Evolutionary conservation across 2,797 vertebrate species (phyloP).

Genomic region (Carcharodon carcharias): DNA sequence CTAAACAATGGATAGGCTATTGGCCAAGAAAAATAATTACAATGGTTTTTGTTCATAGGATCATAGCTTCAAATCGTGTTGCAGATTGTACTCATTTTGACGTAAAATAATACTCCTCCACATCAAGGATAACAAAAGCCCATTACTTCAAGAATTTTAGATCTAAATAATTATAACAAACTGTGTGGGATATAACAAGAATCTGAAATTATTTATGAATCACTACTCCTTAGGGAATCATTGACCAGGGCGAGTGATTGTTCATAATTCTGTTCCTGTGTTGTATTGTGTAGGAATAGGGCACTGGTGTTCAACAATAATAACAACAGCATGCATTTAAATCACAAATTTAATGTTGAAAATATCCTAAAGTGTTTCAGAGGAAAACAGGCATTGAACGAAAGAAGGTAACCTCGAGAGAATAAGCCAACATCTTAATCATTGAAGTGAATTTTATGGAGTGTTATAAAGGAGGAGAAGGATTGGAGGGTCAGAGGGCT

Average conservation of each 20-base stretch:
- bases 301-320: neutral
- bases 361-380: neutral
- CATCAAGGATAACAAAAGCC: neutral
- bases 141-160: neutral
- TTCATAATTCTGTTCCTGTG: neutral
- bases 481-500: too few species aligned
- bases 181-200: neutral
- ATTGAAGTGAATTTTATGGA: too few species aligned
- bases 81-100: neutral
- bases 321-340: neutral
- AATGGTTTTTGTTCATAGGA: neutral
- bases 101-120: neutral
- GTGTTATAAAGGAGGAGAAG: too few species aligned
- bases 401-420: neutral
- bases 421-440: too few species aligned
- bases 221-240: neutral
- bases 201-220: conserved; percentile 13
- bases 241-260: neutral
- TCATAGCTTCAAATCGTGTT: neutral
- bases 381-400: neutral
- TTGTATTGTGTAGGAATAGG: neutral
- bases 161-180: neutral
- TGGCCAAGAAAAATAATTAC: neutral
- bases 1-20: neutral
- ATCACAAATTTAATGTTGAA: neutral